Base-by-base conservation (phyloP, 2,797 vertebrate genomes). In the Halcyon smyrnensis region DNA sequence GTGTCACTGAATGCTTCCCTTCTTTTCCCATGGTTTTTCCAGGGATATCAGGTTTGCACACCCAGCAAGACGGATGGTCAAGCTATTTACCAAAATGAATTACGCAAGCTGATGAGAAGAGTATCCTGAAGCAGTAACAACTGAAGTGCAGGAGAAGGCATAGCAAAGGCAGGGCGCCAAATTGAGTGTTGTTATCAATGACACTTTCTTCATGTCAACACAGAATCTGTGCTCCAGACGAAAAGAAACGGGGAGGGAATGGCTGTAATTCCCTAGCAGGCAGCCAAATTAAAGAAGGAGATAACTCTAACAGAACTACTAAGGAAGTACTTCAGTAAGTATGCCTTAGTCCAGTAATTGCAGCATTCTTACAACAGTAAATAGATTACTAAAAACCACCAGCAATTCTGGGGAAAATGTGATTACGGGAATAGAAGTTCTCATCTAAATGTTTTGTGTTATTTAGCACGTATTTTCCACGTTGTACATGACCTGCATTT, bases 351-450 rank as follows among this genome's bases (percentile, higher is more conserved):
- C 53, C 54, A 36, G 59, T 84, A 94, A 95, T 54, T 93, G 80
- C 51, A 95, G 54, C 30, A 30, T 56, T 93, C 76, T 96, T 82
- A 76, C 8, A 91, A 70, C 60, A 77, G 48, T 74, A 95, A 96
- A 95, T 6, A 82, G 73, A 78, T 86, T 65, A 78, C 54, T 67
- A 76, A 93, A 95, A 89, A 79, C 67, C 60, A 87, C 84, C 48
- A 79, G 70, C 67, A 93, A 20, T 76, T 62, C 70, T 64, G 27
- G 23, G 48, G 23, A 74, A 95, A 94, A 76, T 43, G 84, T 91
- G 77, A 84, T 88, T 88, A 91, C 0, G 1, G 39, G 43, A 82
- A 88, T 53, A 24, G 36, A 76, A 86, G 32, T 60, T 87, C 48
- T 87, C 59, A n/a, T 79, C 28, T 84, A 87, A 65, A 62, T 79